Base-by-base conservation (phyloP, 2,888 invertebrate genomes). In the Synergus itoensis region DNA sequence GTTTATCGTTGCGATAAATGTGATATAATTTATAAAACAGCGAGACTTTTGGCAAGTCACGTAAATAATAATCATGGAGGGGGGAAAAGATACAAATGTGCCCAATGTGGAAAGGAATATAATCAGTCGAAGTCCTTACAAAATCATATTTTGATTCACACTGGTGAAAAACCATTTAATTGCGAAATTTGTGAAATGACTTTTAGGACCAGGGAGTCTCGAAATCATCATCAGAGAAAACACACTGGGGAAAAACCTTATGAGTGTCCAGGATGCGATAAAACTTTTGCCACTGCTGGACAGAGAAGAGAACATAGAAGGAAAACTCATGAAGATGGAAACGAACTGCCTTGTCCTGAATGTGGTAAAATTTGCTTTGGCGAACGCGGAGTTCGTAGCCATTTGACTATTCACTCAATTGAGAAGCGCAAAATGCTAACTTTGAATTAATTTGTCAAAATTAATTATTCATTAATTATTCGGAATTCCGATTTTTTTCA, bases 241-340 rank as follows among this genome's bases (percentile, higher is more conserved):
- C 87, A 88, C 45, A 85, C 87, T 1, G 85, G 84, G 16, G 85
- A 85, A 64, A 83, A 81, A 57, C 87, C 87, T 57, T 88, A 84
- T 67, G 82, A 84, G 9, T 87, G 87, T 60, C 76, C 80, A 14
- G 85, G 84, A 36, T 87, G 88, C 21, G 82, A 82, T 9, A 79
- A 86, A 75, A 82, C 82, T 12, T 87, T 87, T 79, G 78, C 81
- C 48, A 86, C 83, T 0, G 85, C 82, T 11, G 84, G 82, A 40
- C 79, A 79, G 76, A 77, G 85, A 53, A 81, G 84, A 0, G 87
- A 86, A 21, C 88, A 87, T 77, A 81, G 86, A 64, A 87, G 87
- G 76, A 82, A 67, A 21, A 82, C 81, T 40, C 87, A 87, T 7
- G 60, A 76, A 18, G 82, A 80, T 1, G 81, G 81, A 48, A 80